Evolutionary conservation across 1,140 invertebrate genomes (phyloP).

Genomic region (Pseudomyrmex concolor): DNA sequence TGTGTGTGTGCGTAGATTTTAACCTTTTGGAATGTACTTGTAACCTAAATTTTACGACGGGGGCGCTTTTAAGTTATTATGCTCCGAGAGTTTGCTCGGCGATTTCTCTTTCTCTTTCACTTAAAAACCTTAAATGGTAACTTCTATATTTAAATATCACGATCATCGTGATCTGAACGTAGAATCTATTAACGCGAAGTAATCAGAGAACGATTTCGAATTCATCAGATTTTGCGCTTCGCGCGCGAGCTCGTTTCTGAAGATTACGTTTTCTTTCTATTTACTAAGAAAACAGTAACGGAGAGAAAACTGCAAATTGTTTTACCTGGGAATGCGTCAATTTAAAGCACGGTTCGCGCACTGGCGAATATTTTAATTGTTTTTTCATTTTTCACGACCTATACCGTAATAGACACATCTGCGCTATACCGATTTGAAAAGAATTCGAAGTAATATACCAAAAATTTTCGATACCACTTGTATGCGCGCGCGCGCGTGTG

Average conservation of each 20-base stretch:
- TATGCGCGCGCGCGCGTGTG: neutral
- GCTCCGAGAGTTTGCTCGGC: neutral
- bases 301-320: neutral
- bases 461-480: conserved; percentile 13
- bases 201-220: conserved; percentile 17
- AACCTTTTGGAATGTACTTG: conserved; percentile 3
- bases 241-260: conserved; percentile 27
- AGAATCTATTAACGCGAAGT: conserved; percentile 37
- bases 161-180: conserved; percentile 41
- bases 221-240: neutral
- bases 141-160: conserved; percentile 35
- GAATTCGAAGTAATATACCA: neutral
- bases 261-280: conserved; percentile 35
- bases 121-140: conserved; percentile 26
- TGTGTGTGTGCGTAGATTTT: too few species aligned
- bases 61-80: conserved; percentile 41
- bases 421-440: neutral
- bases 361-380: conserved; percentile 2
- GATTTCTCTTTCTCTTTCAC: neutral
- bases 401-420: neutral
- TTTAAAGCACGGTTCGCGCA: neutral
- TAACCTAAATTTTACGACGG: conserved; percentile 8
- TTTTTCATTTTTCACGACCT: neutral
- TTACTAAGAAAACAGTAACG: neutral
- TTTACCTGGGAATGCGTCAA: neutral